Percentiles rank a stretch among this genome's conserved stretches.
Conservation (phyloP, 2,797 vertebrate genomes). For the Sparus aurata region DNA sequence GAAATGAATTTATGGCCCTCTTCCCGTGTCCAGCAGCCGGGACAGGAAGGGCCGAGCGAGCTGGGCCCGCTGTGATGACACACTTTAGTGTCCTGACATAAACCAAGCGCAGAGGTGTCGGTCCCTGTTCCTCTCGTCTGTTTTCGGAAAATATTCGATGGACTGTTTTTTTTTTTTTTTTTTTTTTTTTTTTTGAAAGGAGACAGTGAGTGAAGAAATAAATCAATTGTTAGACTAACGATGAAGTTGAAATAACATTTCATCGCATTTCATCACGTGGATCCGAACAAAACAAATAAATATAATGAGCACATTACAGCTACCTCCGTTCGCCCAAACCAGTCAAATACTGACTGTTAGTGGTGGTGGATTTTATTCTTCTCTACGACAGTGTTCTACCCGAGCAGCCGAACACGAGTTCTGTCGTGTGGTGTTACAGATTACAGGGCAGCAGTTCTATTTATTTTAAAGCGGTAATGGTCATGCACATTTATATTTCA, state of each 20-base stretch:
- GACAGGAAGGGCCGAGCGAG: constrained; percentile 32
- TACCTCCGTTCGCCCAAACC: not conserved
- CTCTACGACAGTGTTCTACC: not conserved
- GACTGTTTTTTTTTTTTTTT: too few species aligned
- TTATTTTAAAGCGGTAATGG: too few species aligned
- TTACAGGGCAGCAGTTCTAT: not conserved
- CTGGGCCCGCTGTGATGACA: not conserved
- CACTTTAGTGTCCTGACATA: not conserved
- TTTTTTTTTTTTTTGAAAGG: not conserved
- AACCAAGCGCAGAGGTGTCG: not conserved
- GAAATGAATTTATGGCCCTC: constrained; percentile 75
- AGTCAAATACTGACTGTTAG: too few species aligned
- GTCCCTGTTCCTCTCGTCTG: not conserved
- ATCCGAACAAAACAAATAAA: not conserved
- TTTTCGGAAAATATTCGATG: not conserved
- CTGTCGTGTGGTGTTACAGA: not conserved
- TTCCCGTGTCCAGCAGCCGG: constrained; percentile 60
- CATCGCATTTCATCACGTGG: not conserved
- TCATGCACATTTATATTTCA: too few species aligned
- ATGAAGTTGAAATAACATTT: not conserved
- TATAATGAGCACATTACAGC: not conserved
- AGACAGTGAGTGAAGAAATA: not conserved
- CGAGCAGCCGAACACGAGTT: not conserved
- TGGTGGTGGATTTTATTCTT: too few species aligned
- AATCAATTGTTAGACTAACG: not conserved